Base-by-base conservation (phyloP, 2,888 invertebrate species). In the Lepidocyrtoides sp. region DNA sequence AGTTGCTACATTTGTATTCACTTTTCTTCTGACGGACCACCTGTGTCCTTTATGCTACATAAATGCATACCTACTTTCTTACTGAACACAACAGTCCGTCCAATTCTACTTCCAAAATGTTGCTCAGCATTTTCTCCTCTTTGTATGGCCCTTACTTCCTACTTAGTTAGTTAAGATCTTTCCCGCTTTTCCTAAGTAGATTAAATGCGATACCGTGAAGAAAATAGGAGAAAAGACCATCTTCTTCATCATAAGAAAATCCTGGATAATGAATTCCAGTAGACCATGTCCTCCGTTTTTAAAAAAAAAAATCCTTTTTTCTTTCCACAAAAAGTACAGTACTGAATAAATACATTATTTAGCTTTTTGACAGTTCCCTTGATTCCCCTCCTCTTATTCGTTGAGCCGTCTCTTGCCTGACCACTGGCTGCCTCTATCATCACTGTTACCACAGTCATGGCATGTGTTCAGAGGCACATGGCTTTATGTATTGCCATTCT, bases 21-120 rank as follows among this genome's bases (percentile, higher is more conserved):
- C 82, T 60, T 72, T 75, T 60, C 69, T 32, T 14, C n/a, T 85
- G 85, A 85, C 75, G 57, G 60, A 54, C 85, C 85, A 85, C 85
- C 85, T 85, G 85, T 57, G 85, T 48, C 85, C 48, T 29, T n/a
- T 41, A 41, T 60, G 60, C 10, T 72, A 2, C 4, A 12, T 17
- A n/a, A n/a, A 4, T 36, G 17, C 20, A 5, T 20, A 14, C 14
- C 66, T 23, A 29, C 54, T 72, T 41, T n/a, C 41, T 44, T n/a
- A 12, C 41, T n/a, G n/a, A n/a, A n/a, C n/a, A n/a, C n/a, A n/a
- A 10, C 10, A n/a, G 26, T n/a, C 36, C 57, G 48, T 57, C 57
- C 54, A 29, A 51, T 75, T 75, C 75, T n/a, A n/a, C n/a, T n/a
- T n/a, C n/a, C n/a, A n/a, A n/a, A n/a, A n/a, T n/a, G n/a, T n/a